phyloP scores from a whole-genome alignment of 2,113 vertebrate genomes.

The Tricholaema leucomelas region DNA sequence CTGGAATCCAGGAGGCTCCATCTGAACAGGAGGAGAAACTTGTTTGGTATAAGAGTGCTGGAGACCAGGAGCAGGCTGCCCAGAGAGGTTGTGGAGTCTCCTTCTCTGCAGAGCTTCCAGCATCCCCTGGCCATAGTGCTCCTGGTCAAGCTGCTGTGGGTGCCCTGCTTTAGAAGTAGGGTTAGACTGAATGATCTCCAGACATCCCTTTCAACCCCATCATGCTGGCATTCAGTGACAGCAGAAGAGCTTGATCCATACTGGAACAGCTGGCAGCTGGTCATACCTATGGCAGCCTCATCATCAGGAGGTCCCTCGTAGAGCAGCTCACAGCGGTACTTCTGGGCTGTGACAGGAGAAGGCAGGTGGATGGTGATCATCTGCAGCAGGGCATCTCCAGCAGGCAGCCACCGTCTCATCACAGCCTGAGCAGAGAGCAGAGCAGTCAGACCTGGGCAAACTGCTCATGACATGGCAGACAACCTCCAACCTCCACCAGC shows the following conservation, averaged over 20 bases:
- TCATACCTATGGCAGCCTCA: slow-evolving; percentile 91
- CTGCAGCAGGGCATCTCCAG: slow-evolving; percentile 92
- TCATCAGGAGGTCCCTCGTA: slow-evolving; percentile 94
- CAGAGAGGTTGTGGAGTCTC: too few species aligned
- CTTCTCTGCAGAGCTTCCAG: too few species aligned
- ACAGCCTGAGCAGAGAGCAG: slow-evolving; percentile 76
- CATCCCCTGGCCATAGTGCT: too few species aligned
- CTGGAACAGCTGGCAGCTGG: neutral
- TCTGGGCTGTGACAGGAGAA: slow-evolving; percentile 94
- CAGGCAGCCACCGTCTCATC: slow-evolving; percentile 95
- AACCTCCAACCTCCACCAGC: neutral
- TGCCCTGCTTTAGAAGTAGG: too few species aligned
- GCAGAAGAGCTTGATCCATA: fast-evolving
- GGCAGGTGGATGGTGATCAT: slow-evolving; percentile 99
- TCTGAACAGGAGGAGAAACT: too few species aligned
- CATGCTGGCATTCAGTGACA: too few species aligned
- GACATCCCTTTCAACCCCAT: too few species aligned
- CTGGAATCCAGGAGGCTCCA: too few species aligned
- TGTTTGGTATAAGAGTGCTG: too few species aligned
- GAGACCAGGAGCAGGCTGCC: too few species aligned
- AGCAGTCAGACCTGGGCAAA: neutral
- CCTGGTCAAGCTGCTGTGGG: too few species aligned
- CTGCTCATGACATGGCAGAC: fast-evolving
- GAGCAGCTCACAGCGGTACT: slow-evolving; percentile 93
- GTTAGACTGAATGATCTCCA: too few species aligned